Base-by-base conservation (phyloP, 92 coral and sea anemone species). In the Porites lobata region DNA sequence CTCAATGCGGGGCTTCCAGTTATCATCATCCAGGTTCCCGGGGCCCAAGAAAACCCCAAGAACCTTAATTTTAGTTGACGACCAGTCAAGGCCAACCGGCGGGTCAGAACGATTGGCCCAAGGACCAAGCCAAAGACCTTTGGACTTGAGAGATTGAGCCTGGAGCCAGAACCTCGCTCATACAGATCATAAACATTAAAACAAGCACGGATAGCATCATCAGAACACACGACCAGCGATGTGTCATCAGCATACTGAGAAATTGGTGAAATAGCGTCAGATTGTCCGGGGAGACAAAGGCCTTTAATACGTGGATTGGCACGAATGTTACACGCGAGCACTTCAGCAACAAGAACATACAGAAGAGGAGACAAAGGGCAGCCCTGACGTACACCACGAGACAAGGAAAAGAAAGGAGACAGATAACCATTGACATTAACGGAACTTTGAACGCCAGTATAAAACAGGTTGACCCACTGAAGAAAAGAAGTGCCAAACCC, bases 31-130 rank as follows among this genome's bases (percentile, higher is more conserved):
- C 0, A 85, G 83, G 1, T 32, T n/a, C 3, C 47, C 43, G 21
- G 57, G 66, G 1, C 86, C 77, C 52, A 77, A 79, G 67, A 72
- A 79, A 8, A 70, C 77, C 3, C 80, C 86, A 0, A 79, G 18
- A 9, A 79, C 24, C 0, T 21, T 11, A 67, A 71, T 87, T n/a
- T 86, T 86, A 0, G 0, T 0, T 3, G 14, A 59, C 1, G 79
- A 38, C 43, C 43, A 38, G 5, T 38, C 43, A 38, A 38, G 43
- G 6, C 4, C 43, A 38, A 38, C 43, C 5, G 6, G 43, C 43
- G 6, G 5, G 43, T 38, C 43, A 38, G 43, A 38, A 38, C 43
- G 43, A 4, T 38, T 38, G 43, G 43, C 43, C 43, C 43, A 38
- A 38, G 43, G 43, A 0, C 43, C 43, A 38, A 38, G 43, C 43